A percentile compares a stretch with the other conserved stretches of the same genome.
These are phyloP conservation scores for Falco berigora DNA, from an alignment of 2,797 vertebrate species.

Conservation along the genomic window DNA sequence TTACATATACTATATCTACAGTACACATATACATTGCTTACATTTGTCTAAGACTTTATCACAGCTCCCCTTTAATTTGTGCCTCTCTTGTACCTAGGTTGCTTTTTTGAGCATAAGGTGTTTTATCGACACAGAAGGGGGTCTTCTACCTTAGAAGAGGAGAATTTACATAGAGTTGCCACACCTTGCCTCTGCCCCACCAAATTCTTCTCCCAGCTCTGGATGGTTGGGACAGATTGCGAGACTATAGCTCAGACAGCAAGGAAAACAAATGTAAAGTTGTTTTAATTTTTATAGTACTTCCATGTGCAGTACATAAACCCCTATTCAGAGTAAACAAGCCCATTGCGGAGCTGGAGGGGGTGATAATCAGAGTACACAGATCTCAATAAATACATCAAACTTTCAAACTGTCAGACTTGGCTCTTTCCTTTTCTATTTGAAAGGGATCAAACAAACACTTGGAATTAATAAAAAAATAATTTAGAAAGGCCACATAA, in stretches of 20 bases:
- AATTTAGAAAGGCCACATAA: not conserved
- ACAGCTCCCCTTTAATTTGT: not conserved
- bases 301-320: not conserved
- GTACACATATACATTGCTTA: not conserved
- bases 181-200: not conserved
- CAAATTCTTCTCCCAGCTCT: not conserved
- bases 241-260: not conserved
- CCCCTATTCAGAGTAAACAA: not conserved
- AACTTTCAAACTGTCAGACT: not conserved
- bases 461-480: slow-evolving; percentile 13
- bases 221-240: not conserved
- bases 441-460: not conserved
- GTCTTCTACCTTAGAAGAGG: not conserved
- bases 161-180: not conserved
- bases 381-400: not conserved
- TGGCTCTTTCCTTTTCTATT: not conserved
- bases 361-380: not conserved
- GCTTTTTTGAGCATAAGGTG: not conserved
- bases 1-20: not conserved
- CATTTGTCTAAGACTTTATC: not conserved
- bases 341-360: not conserved
- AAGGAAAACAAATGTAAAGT: not conserved
- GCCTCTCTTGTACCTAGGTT: not conserved
- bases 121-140: not conserved
- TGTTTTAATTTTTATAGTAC: not conserved